These are phyloP conservation scores for Dioctria linearis DNA, from an alignment of 2,888 invertebrate genomes.

Conservation along the genomic window DNA sequence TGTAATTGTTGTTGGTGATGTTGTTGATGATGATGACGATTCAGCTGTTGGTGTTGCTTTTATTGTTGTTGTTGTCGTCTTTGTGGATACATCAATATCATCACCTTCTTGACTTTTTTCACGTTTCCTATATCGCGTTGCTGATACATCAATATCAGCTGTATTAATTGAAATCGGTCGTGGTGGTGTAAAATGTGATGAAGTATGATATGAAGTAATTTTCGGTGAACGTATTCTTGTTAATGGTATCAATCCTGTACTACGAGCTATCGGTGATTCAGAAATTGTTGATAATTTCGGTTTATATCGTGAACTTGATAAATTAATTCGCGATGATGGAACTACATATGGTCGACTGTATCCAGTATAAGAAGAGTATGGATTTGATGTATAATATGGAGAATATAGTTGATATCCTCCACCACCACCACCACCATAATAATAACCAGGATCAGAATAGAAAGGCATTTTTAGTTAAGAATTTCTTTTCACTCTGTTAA, in stretches of 20 bases:
- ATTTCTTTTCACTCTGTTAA: not conserved
- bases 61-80: conserved; percentile 46
- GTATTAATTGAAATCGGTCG: conserved; percentile 86
- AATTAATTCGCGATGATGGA: conserved; percentile 64
- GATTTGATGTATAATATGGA: conserved; percentile 72
- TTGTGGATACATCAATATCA: conserved; percentile 15
- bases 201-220: conserved; percentile 70
- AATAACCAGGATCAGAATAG: conserved; percentile 79
- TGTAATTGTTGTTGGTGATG: not conserved
- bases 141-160: conserved; percentile 88
- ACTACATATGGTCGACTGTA: conserved; percentile 73
- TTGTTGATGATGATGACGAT: not conserved
- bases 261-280: conserved; percentile 71
- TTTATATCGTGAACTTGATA: conserved; percentile 74
- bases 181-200: conserved; percentile 72
- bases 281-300: conserved; percentile 84
- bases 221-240: conserved; percentile 73
- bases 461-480: conserved; percentile 75
- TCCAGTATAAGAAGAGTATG: conserved; percentile 72
- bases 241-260: conserved; percentile 68
- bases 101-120: conserved; percentile 58
- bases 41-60: not conserved
- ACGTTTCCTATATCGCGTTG: conserved; percentile 73
- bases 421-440: conserved; percentile 68
- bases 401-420: conserved; percentile 72